These are phyloP conservation scores for Oxyteleia sp. DNA, from an alignment of 2,888 invertebrate genomes.

Conservation along the genomic window DNA sequence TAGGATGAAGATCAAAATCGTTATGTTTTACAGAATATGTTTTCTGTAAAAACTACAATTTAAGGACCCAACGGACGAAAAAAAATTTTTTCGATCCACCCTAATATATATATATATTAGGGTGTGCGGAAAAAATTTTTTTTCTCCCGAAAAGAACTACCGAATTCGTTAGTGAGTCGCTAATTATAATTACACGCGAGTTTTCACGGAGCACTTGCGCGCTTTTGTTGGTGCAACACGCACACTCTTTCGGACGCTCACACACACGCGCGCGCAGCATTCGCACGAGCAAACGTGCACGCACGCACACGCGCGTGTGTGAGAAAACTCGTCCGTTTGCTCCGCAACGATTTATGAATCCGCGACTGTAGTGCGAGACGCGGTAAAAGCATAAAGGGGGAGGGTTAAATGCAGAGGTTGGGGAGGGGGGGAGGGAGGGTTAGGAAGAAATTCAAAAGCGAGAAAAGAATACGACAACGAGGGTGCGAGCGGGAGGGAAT, in stretches of 20 bases:
- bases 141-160: constrained; percentile 55
- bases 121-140: too few relatives aligned
- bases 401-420: too few relatives aligned
- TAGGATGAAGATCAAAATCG: too few relatives aligned
- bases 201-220: constrained; percentile 60
- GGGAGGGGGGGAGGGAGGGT: too few relatives aligned
- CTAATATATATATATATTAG: too few relatives aligned
- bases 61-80: too few relatives aligned
- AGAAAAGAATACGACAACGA: constrained; percentile 17
- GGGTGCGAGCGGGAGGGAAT: background rate
- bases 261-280: too few relatives aligned
- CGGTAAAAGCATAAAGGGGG: constrained; percentile 42
- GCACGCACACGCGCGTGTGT: constrained; percentile 14
- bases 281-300: too few relatives aligned
- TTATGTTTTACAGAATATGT: too few relatives aligned
- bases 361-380: constrained; percentile 54
- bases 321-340: constrained; percentile 54
- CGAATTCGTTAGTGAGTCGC: constrained; percentile 56
- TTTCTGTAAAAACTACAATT: too few relatives aligned
- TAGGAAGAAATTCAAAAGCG: too few relatives aligned
- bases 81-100: too few relatives aligned
- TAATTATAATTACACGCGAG: constrained; percentile 69
- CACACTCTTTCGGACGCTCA: constrained; percentile 9
- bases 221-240: constrained; percentile 56
- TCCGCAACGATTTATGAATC: constrained; percentile 60